Base-by-base conservation (phyloP, 1,140 invertebrate genomes). In the Vanessa tameamea region DNA sequence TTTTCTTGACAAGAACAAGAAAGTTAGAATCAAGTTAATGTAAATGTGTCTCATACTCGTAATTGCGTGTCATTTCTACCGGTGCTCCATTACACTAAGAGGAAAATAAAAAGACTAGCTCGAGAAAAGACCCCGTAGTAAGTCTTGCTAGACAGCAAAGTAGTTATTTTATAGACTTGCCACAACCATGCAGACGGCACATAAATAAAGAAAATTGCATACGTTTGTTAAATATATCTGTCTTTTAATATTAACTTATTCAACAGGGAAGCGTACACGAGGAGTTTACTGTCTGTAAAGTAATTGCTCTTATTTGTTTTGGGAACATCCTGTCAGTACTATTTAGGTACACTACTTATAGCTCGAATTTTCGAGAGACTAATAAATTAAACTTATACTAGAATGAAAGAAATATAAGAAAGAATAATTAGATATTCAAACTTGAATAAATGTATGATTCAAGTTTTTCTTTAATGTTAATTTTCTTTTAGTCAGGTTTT, bases 1-100 rank as follows among this genome's bases (percentile, higher is more conserved):
- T 67, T 67, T 51, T 67, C 65, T 67, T 67, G 65, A 47, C 65
- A 67, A 53, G 65, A 67, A 53, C 64, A 65, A 50, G 64, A 50
- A 65, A 48, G n/a, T 65, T 65, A 16, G 47, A 23, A n/a, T 43
- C 15, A 23, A 67, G 15, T 50, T 67, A 67, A 67, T 67, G 31
- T 51, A 67, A 67, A 67, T 67, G 50, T 67, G 65, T 67, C 53
- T 67, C 26, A 67, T 67, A 67, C 65, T 67, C 15, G 50, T 53
- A 67, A 67, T 67, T 67, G 65, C 50, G 50, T 67, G 15, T 67
- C 65, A 53, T 67, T 51, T 48, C 63, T 47, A 3, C 63, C 16
- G 37, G 63, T 48, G 26, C 37, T 64, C 43, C n/a, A 64, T 64
- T 64, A 64, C 47, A 47, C 43, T 64, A 48, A 31, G 55, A 57